These are phyloP conservation scores for Rhinichthys osculus DNA, from an alignment of 2,797 vertebrate species.

Conservation along the genomic window DNA sequence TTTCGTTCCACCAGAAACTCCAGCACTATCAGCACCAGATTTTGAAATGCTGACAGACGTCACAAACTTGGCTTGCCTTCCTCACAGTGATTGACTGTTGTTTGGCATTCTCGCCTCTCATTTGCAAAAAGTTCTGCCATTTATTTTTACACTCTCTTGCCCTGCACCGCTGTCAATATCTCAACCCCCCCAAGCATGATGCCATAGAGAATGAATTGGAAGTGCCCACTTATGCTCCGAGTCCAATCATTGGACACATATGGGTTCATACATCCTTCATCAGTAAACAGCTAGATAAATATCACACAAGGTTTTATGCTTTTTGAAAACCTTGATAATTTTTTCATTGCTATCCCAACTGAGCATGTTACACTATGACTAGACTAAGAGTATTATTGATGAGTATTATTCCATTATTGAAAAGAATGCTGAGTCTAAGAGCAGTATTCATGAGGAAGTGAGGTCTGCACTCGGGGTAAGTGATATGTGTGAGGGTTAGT, in stretches of 20 bases:
- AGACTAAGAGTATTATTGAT: constrained; percentile 20
- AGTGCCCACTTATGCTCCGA: neutral
- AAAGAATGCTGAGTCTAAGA: constrained; percentile 1
- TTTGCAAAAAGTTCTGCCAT: constrained; percentile 3
- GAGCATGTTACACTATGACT: neutral
- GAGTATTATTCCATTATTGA: constrained; percentile 7
- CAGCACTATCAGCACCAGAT: neutral
- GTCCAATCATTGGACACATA: neutral
- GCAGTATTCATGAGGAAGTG: constrained; percentile 21
- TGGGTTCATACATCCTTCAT: neutral
- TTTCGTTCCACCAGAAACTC: neutral
- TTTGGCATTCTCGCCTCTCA: neutral
- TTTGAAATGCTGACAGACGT: neutral
- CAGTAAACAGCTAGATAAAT: neutral
- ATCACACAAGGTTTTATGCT: constrained; percentile 7
- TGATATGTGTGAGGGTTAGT: constrained; percentile 2
- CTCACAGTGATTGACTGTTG: constrained; percentile 11
- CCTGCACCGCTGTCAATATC: neutral
- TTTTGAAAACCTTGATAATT: neutral
- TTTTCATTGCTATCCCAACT: neutral
- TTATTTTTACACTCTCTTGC: neutral
- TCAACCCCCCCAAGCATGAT: neutral
- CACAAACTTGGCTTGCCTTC: constrained; percentile 14
- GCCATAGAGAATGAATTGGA: neutral
- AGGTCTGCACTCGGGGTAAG: neutral